A percentile compares a stretch with the other conserved stretches of the same genome.
Conservation (phyloP, 2,113 vertebrate genomes). For the Capra hircus region DNA sequence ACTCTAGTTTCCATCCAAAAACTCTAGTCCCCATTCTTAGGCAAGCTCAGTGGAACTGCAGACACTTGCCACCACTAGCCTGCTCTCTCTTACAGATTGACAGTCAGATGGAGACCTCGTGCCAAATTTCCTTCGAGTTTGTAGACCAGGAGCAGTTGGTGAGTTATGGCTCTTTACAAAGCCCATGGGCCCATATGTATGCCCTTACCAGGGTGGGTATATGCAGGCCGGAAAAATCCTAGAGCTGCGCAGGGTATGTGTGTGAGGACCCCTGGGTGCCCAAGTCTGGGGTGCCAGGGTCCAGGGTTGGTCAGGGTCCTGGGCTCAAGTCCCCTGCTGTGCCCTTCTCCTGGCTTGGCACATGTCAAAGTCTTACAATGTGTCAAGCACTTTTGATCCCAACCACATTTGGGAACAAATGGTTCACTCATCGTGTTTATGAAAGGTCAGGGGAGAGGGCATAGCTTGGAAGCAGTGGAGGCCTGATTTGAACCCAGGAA, state of each 20-base stretch:
- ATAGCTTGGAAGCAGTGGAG: background rate
- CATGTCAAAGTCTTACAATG: background rate
- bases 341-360: background rate
- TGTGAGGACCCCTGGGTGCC: background rate
- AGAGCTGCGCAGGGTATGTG: background rate
- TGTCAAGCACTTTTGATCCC: background rate
- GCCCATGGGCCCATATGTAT: background rate
- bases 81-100: slow-evolving; percentile 78
- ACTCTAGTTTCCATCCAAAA: background rate
- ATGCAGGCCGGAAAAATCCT: background rate
- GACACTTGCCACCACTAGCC: background rate
- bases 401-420: background rate
- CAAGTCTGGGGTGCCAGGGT: background rate
- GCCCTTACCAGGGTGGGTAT: background rate
- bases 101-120: slow-evolving; percentile 81
- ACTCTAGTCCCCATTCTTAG: background rate
- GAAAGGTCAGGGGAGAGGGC: background rate
- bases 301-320: background rate
- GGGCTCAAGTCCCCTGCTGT: background rate
- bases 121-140: slow-evolving; percentile 76
- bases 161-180: slow-evolving; percentile 57
- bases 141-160: slow-evolving; percentile 76
- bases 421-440: background rate
- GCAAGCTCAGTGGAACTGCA: background rate
- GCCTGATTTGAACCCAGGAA: background rate